Evolutionary conservation across 2,113 vertebrate species (phyloP).

Genomic region (Noturus placidus): DNA sequence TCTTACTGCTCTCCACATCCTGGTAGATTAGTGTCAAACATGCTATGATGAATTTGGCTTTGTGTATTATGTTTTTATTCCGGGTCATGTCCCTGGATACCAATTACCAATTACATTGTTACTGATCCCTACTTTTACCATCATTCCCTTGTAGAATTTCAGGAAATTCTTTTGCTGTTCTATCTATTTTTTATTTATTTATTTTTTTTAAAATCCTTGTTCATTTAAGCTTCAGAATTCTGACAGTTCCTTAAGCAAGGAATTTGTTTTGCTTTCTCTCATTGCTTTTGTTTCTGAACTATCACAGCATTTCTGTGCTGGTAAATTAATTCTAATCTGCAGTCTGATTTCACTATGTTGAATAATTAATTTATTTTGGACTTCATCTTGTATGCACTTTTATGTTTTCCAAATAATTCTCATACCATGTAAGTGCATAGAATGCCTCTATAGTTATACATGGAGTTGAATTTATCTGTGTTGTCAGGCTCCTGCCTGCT

Average conservation of each 20-base stretch:
- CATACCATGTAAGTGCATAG: conserved; percentile 11
- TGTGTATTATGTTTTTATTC: conserved; percentile 67
- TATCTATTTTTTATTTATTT: no score
- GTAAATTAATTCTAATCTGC: conserved; percentile 49
- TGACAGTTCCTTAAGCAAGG: conserved; percentile 32
- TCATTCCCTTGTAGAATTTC: conserved; percentile 68
- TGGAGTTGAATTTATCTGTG: neutral
- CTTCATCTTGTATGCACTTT: conserved; percentile 26
- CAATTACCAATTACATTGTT: conserved; percentile 79
- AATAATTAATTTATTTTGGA: conserved; percentile 43
- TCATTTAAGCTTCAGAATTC: conserved; percentile 5
- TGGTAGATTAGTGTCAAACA: conserved; percentile 74
- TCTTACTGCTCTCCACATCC: conserved; percentile 67
- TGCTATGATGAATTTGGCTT: conserved; percentile 71
- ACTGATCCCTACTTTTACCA: conserved; percentile 72
- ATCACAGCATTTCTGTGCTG: conserved; percentile 37
- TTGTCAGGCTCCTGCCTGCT: neutral
- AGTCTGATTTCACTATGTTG: conserved; percentile 58
- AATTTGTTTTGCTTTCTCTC: conserved; percentile 35
- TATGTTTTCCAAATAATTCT: conserved; percentile 3
- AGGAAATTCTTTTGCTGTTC: conserved; percentile 56
- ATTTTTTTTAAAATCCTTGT: neutral
- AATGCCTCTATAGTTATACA: neutral
- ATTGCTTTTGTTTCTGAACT: conserved; percentile 36
- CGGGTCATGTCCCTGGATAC: conserved; percentile 71